Conservation (phyloP, 1,140 invertebrate genomes). For the Choristoneura fumiferana region DNA sequence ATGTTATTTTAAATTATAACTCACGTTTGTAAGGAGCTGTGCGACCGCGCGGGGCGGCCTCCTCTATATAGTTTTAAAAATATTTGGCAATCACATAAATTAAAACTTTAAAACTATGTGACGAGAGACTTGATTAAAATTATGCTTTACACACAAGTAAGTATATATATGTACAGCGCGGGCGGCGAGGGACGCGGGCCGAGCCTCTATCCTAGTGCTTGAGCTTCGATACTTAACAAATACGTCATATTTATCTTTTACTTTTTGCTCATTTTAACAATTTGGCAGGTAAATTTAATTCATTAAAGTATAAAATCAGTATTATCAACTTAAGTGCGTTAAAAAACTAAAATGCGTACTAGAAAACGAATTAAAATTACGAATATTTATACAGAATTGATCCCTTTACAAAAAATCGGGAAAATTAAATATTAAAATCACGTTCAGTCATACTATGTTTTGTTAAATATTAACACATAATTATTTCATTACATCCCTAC, state of each 20-base stretch:
- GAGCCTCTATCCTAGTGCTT: conserved; percentile 68
- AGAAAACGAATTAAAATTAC: conserved; percentile 73
- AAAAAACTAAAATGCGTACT: conserved; percentile 74
- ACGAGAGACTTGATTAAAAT: conserved; percentile 73
- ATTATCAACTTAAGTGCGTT: conserved; percentile 67
- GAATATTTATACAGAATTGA: conserved; percentile 73
- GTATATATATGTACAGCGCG: conserved; percentile 57
- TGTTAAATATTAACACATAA: conserved; percentile 76
- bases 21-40: conserved; percentile 57
- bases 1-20: conserved; percentile 77
- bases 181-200: conserved; percentile 43
- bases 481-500: conserved; percentile 73
- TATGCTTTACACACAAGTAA: conserved; percentile 73
- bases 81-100: conserved; percentile 77
- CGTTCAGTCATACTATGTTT: conserved; percentile 74
- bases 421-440: conserved; percentile 70
- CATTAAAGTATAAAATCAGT: conserved; percentile 67
- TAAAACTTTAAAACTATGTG: conserved; percentile 75
- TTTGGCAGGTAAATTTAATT: conserved; percentile 74
- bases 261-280: conserved; percentile 68
- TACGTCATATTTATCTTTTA: conserved; percentile 42
- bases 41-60: conserved; percentile 43
- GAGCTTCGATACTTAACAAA: conserved; percentile 69
- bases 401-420: conserved; percentile 61
- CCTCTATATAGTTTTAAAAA: conserved; percentile 70